A percentile compares a stretch with the other conserved stretches of the same genome.
These are phyloP conservation scores for Erpobdella octoculata DNA, from an alignment of 2,888 invertebrate genomes.

Conservation along the genomic window DNA sequence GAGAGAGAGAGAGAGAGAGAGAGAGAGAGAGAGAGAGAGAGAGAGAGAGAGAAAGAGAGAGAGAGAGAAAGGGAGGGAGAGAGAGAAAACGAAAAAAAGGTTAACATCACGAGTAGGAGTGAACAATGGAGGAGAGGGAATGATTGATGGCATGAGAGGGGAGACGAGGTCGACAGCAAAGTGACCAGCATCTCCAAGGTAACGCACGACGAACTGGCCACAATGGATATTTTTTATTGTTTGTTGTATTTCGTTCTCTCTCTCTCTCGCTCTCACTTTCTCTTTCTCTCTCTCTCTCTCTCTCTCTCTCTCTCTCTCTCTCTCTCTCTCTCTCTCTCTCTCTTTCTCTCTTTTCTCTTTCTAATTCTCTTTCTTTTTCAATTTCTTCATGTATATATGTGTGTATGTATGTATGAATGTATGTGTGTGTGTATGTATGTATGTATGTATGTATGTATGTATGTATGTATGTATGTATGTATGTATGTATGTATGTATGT, in stretches of 20 bases:
- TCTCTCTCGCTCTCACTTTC: not conserved
- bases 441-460: not conserved
- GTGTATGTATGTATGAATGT: not conserved
- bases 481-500: not conserved
- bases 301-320: not conserved
- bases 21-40: no score
- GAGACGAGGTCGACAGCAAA: slow-evolving; percentile 2
- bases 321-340: not conserved
- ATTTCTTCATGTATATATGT: not conserved
- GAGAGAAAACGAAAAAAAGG: no score
- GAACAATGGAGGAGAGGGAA: not conserved
- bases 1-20: no score
- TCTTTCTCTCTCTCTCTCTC: not conserved
- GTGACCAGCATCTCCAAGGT: slow-evolving; percentile 9
- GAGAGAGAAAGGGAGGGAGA: no score
- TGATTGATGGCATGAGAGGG: not conserved
- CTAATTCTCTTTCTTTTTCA: not conserved
- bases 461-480: not conserved
- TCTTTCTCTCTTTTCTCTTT: no score
- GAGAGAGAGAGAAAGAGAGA: no score
- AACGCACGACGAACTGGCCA: slow-evolving; percentile 7
- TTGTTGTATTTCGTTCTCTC: not conserved
- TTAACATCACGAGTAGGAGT: no score
- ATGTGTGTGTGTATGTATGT: not conserved
- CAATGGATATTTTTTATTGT: not conserved